Base-by-base conservation (phyloP, 35 echinoderm and acorn worm genomes). In the Patiria miniata region DNA sequence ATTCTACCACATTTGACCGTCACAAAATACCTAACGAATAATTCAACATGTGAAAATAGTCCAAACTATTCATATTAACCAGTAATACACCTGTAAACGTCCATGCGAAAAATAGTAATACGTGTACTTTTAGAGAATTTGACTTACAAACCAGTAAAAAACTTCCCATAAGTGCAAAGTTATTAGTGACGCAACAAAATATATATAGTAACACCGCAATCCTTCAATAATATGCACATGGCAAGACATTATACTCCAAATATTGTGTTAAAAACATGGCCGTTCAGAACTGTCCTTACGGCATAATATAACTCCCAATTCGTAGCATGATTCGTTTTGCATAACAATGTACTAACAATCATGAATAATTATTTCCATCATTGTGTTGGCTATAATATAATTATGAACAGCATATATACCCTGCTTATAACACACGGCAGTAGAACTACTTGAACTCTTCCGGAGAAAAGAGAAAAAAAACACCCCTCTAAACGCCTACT, bases 191-290 rank as follows among this genome's bases (percentile, higher is more conserved):
- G 65, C 65, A 73, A 73, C 65, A 73, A 73, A 73, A 73, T 73
- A 73, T 73, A 73, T 73, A 73, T 22, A 73, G 26, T 73, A 73
- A 73, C 65, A 73, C 65, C 34, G 65, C 65, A 73, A 73, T 73
- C 65, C 65, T 73, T 73, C 60, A 26, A 73, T 30, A 73, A 14
- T 36, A 73, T 47, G 42, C 42, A 73, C 65, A 73, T 73, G 65
- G 65, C 65, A 73, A 73, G 65, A 73, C 65, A 32, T 73, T 32
- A 32, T 73, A 73, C 34, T 73, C 34, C 57, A 73, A 73, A 73
- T 34, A 73, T 26, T 23, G 9, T 36, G 29, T 73, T 73, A 73
- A 73, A 26, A 73, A 32, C 65, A 60, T n/a, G 34, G 29, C 65
- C 30, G n/a, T 68, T 32, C 8, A 23, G n/a, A 32, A 7, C 29